Conservation (phyloP, 2,797 vertebrate genomes). For the Uromys caudimaculatus region DNA sequence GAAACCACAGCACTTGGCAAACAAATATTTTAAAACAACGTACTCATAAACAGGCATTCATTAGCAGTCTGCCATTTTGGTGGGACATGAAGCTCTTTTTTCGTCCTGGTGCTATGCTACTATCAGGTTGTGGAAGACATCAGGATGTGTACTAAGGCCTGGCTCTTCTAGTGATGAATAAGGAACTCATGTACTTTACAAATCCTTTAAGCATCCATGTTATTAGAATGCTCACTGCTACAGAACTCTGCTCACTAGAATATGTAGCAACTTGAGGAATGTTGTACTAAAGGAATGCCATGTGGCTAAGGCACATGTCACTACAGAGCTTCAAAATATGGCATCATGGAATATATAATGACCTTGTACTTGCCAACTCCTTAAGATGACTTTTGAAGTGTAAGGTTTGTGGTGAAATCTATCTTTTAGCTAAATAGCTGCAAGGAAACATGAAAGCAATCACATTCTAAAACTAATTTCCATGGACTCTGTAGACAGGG, state of each 20-base stretch:
- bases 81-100: background rate
- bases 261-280: background rate
- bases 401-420: background rate
- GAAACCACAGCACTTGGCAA: background rate
- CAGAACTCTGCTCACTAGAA: background rate
- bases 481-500: background rate
- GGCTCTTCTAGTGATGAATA: background rate
- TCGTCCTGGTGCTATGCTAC: background rate
- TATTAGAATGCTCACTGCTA: background rate
- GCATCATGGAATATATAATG: background rate
- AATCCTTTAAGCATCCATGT: background rate
- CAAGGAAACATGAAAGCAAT: background rate
- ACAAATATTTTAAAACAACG: background rate
- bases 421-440: slow-evolving; percentile 22
- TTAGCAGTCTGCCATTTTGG: background rate
- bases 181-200: background rate
- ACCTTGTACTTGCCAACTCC: background rate
- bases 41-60: background rate
- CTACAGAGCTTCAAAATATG: background rate
- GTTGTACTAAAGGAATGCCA: background rate
- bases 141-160: background rate
- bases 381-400: background rate
- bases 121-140: background rate
- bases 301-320: background rate
- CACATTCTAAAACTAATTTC: slow-evolving; percentile 34